A percentile compares a stretch with the other conserved stretches of the same genome.
These are phyloP conservation scores for Hirtodrosophila trivittata DNA, from an alignment of 2,888 invertebrate genomes.

Conservation along the genomic window DNA sequence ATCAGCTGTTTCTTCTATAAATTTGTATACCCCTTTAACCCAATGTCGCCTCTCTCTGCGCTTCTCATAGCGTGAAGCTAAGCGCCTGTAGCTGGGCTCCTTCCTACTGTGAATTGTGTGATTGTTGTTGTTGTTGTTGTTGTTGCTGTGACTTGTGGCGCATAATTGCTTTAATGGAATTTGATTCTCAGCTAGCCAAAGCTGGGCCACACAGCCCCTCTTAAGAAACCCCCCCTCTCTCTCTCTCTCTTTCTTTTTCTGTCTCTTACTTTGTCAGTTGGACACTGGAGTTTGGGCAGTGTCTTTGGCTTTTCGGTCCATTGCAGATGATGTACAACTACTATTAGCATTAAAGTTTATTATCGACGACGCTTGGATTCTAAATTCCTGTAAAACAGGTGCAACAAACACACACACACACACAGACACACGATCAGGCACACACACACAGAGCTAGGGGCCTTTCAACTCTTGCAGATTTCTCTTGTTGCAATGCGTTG, in stretches of 20 bases:
- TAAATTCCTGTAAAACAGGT: conserved; percentile 81
- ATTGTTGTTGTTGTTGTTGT: neutral
- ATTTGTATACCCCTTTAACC: conserved; percentile 6
- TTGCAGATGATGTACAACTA: conserved; percentile 78
- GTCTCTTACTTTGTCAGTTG: neutral
- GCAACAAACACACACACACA: conserved; percentile 47
- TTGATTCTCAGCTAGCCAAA: conserved; percentile 71
- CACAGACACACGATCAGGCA: conserved; percentile 3
- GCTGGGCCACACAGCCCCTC: conserved; percentile 1
- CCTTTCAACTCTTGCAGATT: conserved; percentile 70
- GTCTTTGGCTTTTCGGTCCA: conserved; percentile 66
- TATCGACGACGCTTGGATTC: conserved; percentile 77
- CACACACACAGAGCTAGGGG: conserved; percentile 41
- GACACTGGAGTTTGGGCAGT: neutral
- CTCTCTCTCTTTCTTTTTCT: neutral
- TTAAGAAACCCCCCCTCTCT: conserved; percentile 13
- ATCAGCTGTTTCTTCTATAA: conserved; percentile 11
- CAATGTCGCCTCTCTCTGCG: conserved; percentile 10
- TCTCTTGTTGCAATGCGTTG: conserved; percentile 51
- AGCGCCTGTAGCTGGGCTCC: neutral
- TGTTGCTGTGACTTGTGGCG: conserved; percentile 37
- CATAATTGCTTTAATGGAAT: conserved; percentile 79
- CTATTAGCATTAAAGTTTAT: conserved; percentile 82
- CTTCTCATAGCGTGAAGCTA: neutral
- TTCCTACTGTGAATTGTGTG: too few relatives aligned